phyloP scores from a whole-genome alignment of 2,888 invertebrate species.

The Lepidochrysops patricia region DNA sequence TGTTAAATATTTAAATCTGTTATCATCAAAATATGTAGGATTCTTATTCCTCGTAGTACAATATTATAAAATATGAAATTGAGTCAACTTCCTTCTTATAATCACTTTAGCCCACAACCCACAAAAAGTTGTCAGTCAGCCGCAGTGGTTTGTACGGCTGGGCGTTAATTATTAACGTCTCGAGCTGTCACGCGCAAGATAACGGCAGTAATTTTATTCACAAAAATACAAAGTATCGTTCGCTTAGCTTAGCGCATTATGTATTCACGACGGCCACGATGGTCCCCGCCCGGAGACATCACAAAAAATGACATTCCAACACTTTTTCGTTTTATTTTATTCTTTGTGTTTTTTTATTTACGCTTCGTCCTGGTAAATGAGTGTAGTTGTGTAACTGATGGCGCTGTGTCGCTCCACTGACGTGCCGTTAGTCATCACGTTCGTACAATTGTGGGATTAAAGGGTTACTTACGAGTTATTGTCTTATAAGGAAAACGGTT shows the following conservation, averaged over 20 bases:
- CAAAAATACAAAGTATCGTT: constrained; percentile 16
- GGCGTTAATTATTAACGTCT: constrained; percentile 5
- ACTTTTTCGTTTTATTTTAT: constrained; percentile 9
- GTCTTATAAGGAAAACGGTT: background rate
- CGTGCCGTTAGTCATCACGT: background rate
- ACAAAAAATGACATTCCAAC: constrained; percentile 25
- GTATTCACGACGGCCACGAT: constrained; percentile 28
- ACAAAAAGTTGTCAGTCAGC: background rate
- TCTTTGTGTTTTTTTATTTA: constrained; percentile 17
- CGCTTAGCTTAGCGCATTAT: constrained; percentile 22
- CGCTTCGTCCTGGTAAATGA: background rate
- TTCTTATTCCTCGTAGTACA: no score
- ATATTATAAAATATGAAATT: no score
- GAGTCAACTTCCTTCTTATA: no score
- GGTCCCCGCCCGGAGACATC: constrained; percentile 19
- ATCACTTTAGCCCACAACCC: background rate
- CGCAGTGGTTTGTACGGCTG: background rate
- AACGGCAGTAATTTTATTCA: constrained; percentile 14
- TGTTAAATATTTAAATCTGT: no score
- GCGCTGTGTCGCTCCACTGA: background rate
- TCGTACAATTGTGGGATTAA: background rate
- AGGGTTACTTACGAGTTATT: background rate
- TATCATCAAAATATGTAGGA: no score
- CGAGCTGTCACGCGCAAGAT: constrained; percentile 11
- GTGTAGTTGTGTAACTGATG: background rate